Evolutionary conservation across 2,113 vertebrate genomes (phyloP), one percentile per base, ranked within the genome.

Genomic region (Lasiurus borealis): DNA sequence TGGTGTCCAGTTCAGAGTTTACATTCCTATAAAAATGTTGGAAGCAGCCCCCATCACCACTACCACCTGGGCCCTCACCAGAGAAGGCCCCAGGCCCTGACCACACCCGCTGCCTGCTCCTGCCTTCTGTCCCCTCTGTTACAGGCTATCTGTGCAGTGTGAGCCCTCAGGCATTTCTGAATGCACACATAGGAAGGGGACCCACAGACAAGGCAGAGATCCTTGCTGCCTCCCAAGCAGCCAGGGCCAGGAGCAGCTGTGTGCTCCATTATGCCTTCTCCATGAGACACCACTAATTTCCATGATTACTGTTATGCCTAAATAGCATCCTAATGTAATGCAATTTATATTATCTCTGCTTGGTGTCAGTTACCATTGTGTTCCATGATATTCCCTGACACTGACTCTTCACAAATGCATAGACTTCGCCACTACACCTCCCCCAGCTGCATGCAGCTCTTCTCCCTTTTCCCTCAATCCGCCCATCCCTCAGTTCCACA

Each of bases 291-390:
- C 93, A 27, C 95, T 97, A 75, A 97, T 96, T 96, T 97, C 93
- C 83, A 40, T 97, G 95, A 97, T 96, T 97, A 93, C 90, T 93
- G 54, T 87, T 96, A 97, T 59, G 76, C 95, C 97, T 98, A 89
- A 97, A 94, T 87, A 90, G 73, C 48, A 31, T 94, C 91, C 93
- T 44, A 85, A 85, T 52, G 73, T 80, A 91, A 93, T 91, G 83
- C 84, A 75, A 93, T 96, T 96, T 97, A 59, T 89, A 97, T 97
- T 94, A 84, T 96, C 96, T 96, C 96, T 1, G 0, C 77, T 92
- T 90, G 48, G 7, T 94, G 83, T 94, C 86, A 50, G 92, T 81
- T 96, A 31, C 88, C 97, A 68, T 52, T 93, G 95, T 94, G 73
- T 85, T 40, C 82, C 54, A 0, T 80, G 8, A 77, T 71, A 16